Conservation (phyloP, 2,888 invertebrate species). For the Callyntrura sp. region DNA sequence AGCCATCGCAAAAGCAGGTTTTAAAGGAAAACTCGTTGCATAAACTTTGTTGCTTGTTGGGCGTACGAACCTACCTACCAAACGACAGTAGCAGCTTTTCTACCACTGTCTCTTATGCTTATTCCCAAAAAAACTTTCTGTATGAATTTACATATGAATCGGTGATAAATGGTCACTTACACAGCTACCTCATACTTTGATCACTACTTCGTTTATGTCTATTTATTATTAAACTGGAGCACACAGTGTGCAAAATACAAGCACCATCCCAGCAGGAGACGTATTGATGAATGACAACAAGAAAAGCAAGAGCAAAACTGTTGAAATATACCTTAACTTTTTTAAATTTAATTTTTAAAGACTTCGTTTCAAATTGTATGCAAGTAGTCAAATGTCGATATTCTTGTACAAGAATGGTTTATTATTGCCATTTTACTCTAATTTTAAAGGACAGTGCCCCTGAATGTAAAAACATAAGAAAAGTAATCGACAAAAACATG, state of each 20-base stretch:
- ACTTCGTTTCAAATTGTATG: not conserved
- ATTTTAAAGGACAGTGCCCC: constrained; percentile 13
- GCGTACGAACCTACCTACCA: constrained; percentile 1
- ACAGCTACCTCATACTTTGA: not conserved
- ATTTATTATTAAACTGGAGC: no score
- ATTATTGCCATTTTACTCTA: constrained; percentile 20
- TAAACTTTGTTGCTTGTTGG: not conserved
- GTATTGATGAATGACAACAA: constrained; percentile 12
- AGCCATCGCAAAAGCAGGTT: constrained; percentile 45
- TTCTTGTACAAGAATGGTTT: not conserved
- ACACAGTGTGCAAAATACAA: no score
- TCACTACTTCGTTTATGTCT: not conserved
- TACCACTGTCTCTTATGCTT: no score
- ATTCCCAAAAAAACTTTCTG: not conserved
- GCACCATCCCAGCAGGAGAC: constrained; percentile 53
- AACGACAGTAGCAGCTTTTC: not conserved
- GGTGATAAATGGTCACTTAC: constrained; percentile 25
- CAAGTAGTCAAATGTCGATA: not conserved
- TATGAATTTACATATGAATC: constrained; percentile 6
- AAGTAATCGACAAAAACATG: not conserved
- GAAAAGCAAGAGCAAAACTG: constrained; percentile 56
- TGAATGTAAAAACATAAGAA: not conserved
- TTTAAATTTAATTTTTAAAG: constrained; percentile 38
- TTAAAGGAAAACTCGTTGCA: not conserved
- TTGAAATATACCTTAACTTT: constrained; percentile 52